Conservation (phyloP, 2,888 invertebrate genomes). For the Zeuzera pyrina region DNA sequence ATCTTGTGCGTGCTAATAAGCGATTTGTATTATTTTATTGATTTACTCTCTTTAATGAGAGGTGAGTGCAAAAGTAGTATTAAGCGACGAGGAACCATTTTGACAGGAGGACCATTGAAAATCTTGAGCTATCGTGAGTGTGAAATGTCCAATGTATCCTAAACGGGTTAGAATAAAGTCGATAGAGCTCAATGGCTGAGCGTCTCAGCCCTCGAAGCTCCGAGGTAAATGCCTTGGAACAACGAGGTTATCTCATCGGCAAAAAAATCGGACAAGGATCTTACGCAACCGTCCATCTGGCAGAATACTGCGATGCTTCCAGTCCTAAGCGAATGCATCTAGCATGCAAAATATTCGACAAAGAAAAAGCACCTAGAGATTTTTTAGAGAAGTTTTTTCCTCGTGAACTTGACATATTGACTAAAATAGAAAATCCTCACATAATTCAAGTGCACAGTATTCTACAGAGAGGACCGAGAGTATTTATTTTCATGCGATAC, state of each 20-base stretch:
- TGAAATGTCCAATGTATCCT: constrained; percentile 73
- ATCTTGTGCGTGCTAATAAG: constrained; percentile 61
- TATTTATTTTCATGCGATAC: constrained; percentile 93
- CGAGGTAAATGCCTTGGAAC: constrained; percentile 88
- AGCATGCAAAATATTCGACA: constrained; percentile 94
- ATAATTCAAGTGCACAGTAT: constrained; percentile 93
- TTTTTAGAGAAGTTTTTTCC: constrained; percentile 95
- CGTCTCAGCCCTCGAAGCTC: constrained; percentile 84
- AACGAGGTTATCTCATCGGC: constrained; percentile 87
- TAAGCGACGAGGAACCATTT: constrained; percentile 33
- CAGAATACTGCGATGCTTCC: constrained; percentile 83
- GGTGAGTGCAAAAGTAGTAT: constrained; percentile 46
- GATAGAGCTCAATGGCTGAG: constrained; percentile 78
- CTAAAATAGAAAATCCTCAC: constrained; percentile 91
- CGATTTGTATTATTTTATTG: constrained; percentile 39
- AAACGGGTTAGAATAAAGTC: constrained; percentile 70
- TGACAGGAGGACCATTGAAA: constrained; percentile 56
- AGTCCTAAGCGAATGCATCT: constrained; percentile 82
- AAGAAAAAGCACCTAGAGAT: constrained; percentile 89
- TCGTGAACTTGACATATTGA: constrained; percentile 91
- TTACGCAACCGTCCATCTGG: constrained; percentile 91
- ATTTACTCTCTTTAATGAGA: constrained; percentile 59
- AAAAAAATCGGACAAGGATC: constrained; percentile 94
- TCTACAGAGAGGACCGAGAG: constrained; percentile 84
- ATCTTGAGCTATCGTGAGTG: constrained; percentile 51